A percentile compares a stretch with the other conserved stretches of the same genome.
phyloP scores from a whole-genome alignment of 2,888 invertebrate genomes.

The Biston betularia region DNA sequence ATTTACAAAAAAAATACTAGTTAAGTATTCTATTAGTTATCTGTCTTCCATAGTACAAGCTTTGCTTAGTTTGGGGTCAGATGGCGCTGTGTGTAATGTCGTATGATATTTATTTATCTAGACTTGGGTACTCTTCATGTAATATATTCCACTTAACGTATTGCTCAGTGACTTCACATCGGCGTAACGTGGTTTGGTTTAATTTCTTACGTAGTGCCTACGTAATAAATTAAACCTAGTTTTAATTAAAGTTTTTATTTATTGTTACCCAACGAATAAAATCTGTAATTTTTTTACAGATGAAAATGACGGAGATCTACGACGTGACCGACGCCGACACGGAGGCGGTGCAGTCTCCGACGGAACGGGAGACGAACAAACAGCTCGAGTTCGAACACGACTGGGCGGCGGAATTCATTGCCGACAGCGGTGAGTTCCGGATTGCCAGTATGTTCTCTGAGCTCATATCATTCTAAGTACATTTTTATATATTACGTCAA shows the following conservation, averaged over 20 bases:
- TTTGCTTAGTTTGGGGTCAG: no score
- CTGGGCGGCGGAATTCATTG: conserved; percentile 83
- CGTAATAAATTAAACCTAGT: no score
- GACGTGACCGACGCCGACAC: conserved; percentile 93
- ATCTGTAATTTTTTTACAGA: conserved; percentile 73
- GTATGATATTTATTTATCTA: no score
- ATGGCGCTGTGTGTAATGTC: no score
- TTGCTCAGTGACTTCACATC: no score
- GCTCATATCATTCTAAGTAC: neutral
- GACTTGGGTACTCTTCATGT: no score
- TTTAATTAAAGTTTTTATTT: neutral
- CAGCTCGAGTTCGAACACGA: conserved; percentile 89
- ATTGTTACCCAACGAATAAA: neutral
- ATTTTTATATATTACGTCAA: neutral
- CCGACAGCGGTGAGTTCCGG: conserved; percentile 59
- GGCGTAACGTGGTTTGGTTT: no score
- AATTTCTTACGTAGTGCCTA: no score
- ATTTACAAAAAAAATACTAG: no score
- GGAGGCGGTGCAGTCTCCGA: conserved; percentile 87
- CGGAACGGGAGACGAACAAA: conserved; percentile 87
- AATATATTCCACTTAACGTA: no score
- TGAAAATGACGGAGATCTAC: conserved; percentile 95
- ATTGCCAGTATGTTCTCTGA: conserved; percentile 5
- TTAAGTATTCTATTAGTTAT: no score
- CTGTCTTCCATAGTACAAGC: no score